Base-by-base conservation (phyloP, 92 coral and sea anemone species). In the Epizoanthus fatuus region DNA sequence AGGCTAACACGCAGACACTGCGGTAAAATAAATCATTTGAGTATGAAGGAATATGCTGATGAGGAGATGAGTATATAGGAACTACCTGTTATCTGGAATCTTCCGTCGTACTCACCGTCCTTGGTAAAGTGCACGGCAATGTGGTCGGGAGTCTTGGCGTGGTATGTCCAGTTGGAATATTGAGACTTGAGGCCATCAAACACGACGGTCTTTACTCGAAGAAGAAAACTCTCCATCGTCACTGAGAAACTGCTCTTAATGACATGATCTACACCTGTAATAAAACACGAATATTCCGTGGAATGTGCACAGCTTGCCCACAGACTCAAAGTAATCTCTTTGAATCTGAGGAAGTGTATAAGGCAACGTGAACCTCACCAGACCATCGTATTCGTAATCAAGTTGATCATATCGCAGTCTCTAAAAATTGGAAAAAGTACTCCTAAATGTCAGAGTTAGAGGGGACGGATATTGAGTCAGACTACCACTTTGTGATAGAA, bases 201-300 rank as follows among this genome's bases (percentile, higher is more conserved):
- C 35, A 93, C 86, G 1, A 96, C 92, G 79, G 87, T 95, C 67
- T 91, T 91, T 39, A 96, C 92, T 38, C 99, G 88, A 72, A 96
- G 93, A 7, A 96, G 86, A 63, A 95, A 95, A 70, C 96, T 91
- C 69, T 96, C 99, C 63, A 93, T 85, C 35, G 99, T 92, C 47
- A 96, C 95, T 6, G 99, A 96, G 88, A 96, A 96, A 85, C 99
- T 96, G 37, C 98, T 95, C 80, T 90, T 86, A 39, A 92, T 45
- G 68, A 96, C 88, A 72, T 96, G 93, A 89, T 96, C 99, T 3
- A 88, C 85, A 8, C 99, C 99, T 96, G 65, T n/a, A 77, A 15
- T 20, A 12, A 10, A 51, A 64, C 13, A 54, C 58, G 40, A 51
- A 15, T 7, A 20, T 19, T 11, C 11, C 53, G 11, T 10, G 53